These are phyloP conservation scores for Cossypha niveicapilla DNA, from an alignment of 2,797 vertebrate species.

Conservation along the genomic window DNA sequence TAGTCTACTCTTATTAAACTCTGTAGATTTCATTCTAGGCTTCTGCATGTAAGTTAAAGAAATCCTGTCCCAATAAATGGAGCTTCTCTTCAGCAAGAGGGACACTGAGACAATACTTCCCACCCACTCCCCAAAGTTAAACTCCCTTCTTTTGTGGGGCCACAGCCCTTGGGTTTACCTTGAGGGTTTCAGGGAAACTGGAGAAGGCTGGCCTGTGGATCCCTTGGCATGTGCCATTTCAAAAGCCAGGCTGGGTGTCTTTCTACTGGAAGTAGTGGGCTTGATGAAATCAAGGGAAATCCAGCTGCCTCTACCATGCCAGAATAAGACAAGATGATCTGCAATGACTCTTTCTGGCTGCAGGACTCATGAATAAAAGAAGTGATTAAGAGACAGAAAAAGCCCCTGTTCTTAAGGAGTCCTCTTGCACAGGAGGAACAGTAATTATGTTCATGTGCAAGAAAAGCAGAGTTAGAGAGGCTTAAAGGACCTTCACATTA, in stretches of 20 bases:
- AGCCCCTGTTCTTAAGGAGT: not conserved
- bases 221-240: not conserved
- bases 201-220: not conserved
- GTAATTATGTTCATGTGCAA: not conserved
- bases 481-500: not conserved
- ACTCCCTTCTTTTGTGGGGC: not conserved
- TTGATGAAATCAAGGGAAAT: not conserved
- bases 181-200: not conserved
- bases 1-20: not conserved
- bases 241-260: not conserved
- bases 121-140: not conserved
- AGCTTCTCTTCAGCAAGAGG: not conserved
- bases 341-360: not conserved
- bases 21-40: not conserved
- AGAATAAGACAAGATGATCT: not conserved
- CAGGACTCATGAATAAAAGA: not conserved
- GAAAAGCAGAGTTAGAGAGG: not conserved
- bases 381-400: not conserved
- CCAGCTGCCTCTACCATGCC: not conserved
- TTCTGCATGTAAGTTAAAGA: not conserved
- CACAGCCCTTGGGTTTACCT: not conserved
- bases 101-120: not conserved
- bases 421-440: not conserved
- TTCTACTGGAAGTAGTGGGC: not conserved
- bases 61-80: not conserved